Percentiles rank a stretch among this genome's conserved stretches.
These are phyloP conservation scores for Scaptodrosophila lebanonensis DNA, from an alignment of 1,140 invertebrate genomes.

Conservation along the genomic window DNA sequence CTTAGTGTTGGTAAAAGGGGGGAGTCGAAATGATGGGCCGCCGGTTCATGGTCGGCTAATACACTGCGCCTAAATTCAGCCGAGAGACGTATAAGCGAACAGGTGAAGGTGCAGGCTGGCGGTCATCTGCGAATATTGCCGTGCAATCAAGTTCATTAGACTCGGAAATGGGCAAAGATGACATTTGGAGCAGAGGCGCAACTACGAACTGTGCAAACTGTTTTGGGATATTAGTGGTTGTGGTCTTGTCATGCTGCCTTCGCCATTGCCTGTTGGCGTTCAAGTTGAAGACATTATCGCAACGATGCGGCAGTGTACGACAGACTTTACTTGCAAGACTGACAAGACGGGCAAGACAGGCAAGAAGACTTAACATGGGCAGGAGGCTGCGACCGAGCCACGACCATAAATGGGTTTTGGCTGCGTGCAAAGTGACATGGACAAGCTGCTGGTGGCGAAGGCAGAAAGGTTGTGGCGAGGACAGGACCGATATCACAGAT, in stretches of 20 bases:
- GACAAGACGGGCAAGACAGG: slow-evolving; percentile 15
- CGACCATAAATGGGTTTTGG: slow-evolving; percentile 58
- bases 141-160: slow-evolving; percentile 48
- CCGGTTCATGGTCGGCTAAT: too few relatives aligned
- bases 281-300: slow-evolving; percentile 38
- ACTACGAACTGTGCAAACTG: slow-evolving; percentile 3
- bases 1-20: too few relatives aligned
- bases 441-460: slow-evolving; percentile 35
- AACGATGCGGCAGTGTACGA: slow-evolving; percentile 31
- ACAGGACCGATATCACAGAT: slow-evolving; percentile 11
- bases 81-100: too few relatives aligned
- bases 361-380: slow-evolving; percentile 6
- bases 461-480: slow-evolving; percentile 4
- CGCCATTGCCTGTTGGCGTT: slow-evolving; percentile 21
- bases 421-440: slow-evolving; percentile 46
- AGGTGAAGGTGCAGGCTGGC: too few relatives aligned
- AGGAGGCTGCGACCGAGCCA: slow-evolving; percentile 34
- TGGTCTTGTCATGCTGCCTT: slow-evolving; percentile 3
- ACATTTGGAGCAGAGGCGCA: slow-evolving; percentile 2
- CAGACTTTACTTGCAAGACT: too few relatives aligned
- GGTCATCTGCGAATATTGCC: too few relatives aligned
- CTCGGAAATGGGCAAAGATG: slow-evolving; percentile 46
- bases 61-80: too few relatives aligned
- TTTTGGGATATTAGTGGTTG: slow-evolving; percentile 22
- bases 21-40: too few relatives aligned